Evolutionary conservation across 2,113 vertebrate species (phyloP), one percentile per base, ranked within the genome.

Genomic region (Xyliphius kryptos): DNA sequence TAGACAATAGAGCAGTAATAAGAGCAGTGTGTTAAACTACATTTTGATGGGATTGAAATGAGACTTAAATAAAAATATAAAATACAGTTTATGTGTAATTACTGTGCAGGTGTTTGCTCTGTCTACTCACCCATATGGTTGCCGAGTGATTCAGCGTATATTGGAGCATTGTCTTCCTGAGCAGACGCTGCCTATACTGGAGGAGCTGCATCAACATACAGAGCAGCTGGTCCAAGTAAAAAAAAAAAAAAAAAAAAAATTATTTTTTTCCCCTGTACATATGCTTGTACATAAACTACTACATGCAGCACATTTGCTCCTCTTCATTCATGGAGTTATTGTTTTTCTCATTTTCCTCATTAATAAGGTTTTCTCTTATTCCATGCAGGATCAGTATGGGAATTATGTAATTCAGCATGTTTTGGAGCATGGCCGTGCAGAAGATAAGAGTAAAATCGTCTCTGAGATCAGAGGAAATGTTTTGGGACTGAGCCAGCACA

Each of bases 321-420:
- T n/a, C n/a, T n/a, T n/a, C n/a, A n/a, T n/a, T n/a, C n/a, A n/a
- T n/a, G n/a, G n/a, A n/a, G n/a, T n/a, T n/a, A n/a, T n/a, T n/a
- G n/a, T n/a, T n/a, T n/a, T n/a, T n/a, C n/a, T n/a, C n/a, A n/a
- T n/a, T n/a, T n/a, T n/a, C n/a, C n/a, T n/a, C n/a, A n/a, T n/a
- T n/a, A n/a, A n/a, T n/a, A n/a, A n/a, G n/a, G n/a, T 46, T 46
- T 10, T 22, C 13, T 2, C 5, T 6, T 13, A 1, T 4, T 10
- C 6, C 12, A 1, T 43, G 5, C 1, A 99, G 96, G 96, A 99
- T 83, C 96, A 99, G 59, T 99, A 99, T 56, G 96, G 96, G 66
- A 99, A 99, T 83, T 99, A 99, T 0, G 96, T 99, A 22, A 99
- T 99, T 80, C 96, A 99, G 71, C 96, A 99, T 5, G 96, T 99